Evolutionary conservation across 2,888 invertebrate genomes (phyloP).

Genomic region (Meloe dianella): DNA sequence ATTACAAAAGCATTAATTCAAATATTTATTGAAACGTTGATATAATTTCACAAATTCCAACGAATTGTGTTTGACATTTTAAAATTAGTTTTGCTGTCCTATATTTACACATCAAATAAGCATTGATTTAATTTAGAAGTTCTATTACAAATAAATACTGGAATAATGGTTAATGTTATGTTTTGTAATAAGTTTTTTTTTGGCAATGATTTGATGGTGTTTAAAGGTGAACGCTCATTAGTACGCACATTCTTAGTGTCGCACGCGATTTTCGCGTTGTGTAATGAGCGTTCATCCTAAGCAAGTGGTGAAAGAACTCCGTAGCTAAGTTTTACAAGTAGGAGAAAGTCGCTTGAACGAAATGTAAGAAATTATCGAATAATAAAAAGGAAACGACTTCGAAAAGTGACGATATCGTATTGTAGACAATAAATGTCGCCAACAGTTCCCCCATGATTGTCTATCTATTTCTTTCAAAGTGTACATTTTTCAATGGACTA

Average conservation of each 20-base stretch:
- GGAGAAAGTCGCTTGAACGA: too few relatives aligned
- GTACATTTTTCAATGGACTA: background rate
- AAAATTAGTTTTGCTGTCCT: slow-evolving; percentile 16
- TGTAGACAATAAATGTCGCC: background rate
- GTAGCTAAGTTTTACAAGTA: too few relatives aligned
- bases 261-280: too few relatives aligned
- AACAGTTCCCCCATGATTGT: too few relatives aligned
- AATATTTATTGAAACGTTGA: slow-evolving; percentile 1
- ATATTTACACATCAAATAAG: slow-evolving; percentile 9
- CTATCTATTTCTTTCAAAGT: background rate
- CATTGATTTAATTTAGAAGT: background rate
- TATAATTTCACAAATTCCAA: slow-evolving; percentile 16
- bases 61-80: slow-evolving; percentile 28
- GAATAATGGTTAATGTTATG: background rate
- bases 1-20: background rate
- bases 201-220: too few relatives aligned
- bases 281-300: too few relatives aligned
- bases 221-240: too few relatives aligned
- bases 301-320: too few relatives aligned
- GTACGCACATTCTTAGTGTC: too few relatives aligned
- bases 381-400: too few relatives aligned
- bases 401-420: background rate
- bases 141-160: background rate
- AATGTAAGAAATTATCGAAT: too few relatives aligned
- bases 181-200: too few relatives aligned